Base-by-base conservation (phyloP, 2,888 invertebrate species). In the Pharmacophagus antenor region DNA sequence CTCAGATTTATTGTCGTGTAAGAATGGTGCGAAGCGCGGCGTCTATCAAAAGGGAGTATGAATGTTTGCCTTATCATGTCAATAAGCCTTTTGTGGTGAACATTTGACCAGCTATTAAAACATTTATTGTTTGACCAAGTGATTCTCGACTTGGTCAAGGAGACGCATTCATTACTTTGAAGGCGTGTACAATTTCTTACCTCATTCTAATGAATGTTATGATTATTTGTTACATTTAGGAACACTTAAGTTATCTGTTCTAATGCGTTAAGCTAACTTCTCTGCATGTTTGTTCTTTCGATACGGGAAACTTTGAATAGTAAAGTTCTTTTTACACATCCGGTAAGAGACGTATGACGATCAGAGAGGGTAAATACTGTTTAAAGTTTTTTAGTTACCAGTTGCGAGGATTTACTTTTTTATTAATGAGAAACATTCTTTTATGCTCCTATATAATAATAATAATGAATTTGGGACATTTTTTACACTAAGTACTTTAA, bases 91-190 rank as follows among this genome's bases (percentile, higher is more conserved):
- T 65, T 59, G 54, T 54, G 22, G 64, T 65, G 69, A 70, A 79
- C 75, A 72, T 77, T 77, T 76, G 74, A 71, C 71, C 70, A 69
- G 72, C 74, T 78, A 78, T 81, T 76, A 78, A 73, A 79, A 73
- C 70, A 68, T 63, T 65, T 17, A 49, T 54, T 85, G 76, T 84
- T 84, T 84, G 77, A 46, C 61, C 83, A 84, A 82, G 70, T 82
- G 83, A 68, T 80, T 79, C 67, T 69, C 65, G 64, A 68, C 42
- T 60, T 61, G 51, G 56, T 52, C 53, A 56, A 57, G 50, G 55
- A 61, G 50, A 54, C 53, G 56, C 47, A 44, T 62, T 61, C 58
- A 58, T 44, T 12, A 18, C 12, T 22, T 37, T 23, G 49, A 20
- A 47, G 22, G 37, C 18, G 41, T 15, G 12, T n/a, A 31, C 18